Conservation (phyloP, 2,888 invertebrate genomes). For the Drosophila mayaguana region DNA sequence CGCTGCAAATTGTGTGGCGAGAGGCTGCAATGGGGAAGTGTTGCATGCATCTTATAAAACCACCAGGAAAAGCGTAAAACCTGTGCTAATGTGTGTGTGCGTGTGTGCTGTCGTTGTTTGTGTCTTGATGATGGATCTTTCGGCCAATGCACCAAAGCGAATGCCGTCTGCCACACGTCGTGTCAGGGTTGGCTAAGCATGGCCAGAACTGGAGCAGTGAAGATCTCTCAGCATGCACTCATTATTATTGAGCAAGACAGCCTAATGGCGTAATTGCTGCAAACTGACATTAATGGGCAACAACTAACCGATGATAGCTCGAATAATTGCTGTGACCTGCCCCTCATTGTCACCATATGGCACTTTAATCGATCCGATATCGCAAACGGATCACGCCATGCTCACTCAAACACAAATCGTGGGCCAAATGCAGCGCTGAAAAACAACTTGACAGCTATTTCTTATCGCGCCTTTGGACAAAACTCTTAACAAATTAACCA, state of each 20-base stretch:
- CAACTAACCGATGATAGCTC: slow-evolving; percentile 24
- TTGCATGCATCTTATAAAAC: slow-evolving; percentile 27
- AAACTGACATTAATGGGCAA: slow-evolving; percentile 14
- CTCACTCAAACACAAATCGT: neutral
- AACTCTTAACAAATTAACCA: slow-evolving; percentile 5
- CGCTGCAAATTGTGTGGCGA: slow-evolving; percentile 18
- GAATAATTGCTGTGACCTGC: slow-evolving; percentile 1
- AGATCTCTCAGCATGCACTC: slow-evolving; percentile 17
- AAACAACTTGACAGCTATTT: neutral
- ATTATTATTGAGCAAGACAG: slow-evolving; percentile 16
- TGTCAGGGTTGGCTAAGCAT: neutral
- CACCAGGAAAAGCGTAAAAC: slow-evolving; percentile 34
- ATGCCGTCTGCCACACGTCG: slow-evolving; percentile 10
- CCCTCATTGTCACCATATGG: slow-evolving; percentile 26
- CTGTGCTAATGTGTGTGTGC: slow-evolving; percentile 18
- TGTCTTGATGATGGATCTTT: slow-evolving; percentile 4
- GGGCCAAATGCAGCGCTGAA: slow-evolving; percentile 3
- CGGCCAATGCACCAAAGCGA: slow-evolving; percentile 21
- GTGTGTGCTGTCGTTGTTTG: neutral
- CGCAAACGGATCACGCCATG: slow-evolving; percentile 5
- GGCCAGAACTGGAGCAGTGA: slow-evolving; percentile 18
- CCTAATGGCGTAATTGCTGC: slow-evolving; percentile 30
- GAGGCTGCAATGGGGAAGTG: slow-evolving; percentile 14
- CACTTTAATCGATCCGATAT: slow-evolving; percentile 21
- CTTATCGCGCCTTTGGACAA: slow-evolving; percentile 18